Base-by-base conservation (phyloP, 1,140 invertebrate species). In the Episyrphus balteatus region DNA sequence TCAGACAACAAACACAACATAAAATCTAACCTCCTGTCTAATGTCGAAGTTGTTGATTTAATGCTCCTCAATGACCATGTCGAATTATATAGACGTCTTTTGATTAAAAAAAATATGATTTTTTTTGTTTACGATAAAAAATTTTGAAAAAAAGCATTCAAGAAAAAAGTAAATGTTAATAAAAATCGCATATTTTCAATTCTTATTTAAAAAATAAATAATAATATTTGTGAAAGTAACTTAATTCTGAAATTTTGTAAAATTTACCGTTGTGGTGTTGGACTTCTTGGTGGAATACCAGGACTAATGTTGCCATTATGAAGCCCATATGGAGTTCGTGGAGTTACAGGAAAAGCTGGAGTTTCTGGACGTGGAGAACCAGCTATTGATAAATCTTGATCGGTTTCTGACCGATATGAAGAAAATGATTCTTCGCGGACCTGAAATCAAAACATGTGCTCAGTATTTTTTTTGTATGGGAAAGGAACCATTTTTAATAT, bases 321-420 rank as follows among this genome's bases (percentile, higher is more conserved):
- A 9, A 38, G 39, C 53, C 66, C 72, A 73, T 92, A 92, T 1
- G 89, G 88, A 2, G 90, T 92, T 52, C 87, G 79, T 21, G 89
- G 87, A 55, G 86, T 83, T 17, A 90, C 86, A 32, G 90, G 90
- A 72, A 93, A 94, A 37, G 85, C 85, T 15, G 90, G 90, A 3
- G 90, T 93, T 64, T 88, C 83, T 17, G 88, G 86, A 47, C 89
- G 77, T 68, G 67, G 34, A n/a, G 34, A 36, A 36, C 34, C 34
- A 36, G 34, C 55, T 46, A 70, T 52, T 34, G 69, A 60, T 36
- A 60, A 57, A 47, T 75, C 74, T 9, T 62, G 62, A 38, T 78
- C 78, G 55, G 75, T 79, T 18, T 71, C 63, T 39, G 75, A 75
- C 47, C 76, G 70, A 78, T 78, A 81, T 43, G 79, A 76, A 53